phyloP scores from a whole-genome alignment of 1,140 invertebrate genomes.

The Trissolcus basalis region DNA sequence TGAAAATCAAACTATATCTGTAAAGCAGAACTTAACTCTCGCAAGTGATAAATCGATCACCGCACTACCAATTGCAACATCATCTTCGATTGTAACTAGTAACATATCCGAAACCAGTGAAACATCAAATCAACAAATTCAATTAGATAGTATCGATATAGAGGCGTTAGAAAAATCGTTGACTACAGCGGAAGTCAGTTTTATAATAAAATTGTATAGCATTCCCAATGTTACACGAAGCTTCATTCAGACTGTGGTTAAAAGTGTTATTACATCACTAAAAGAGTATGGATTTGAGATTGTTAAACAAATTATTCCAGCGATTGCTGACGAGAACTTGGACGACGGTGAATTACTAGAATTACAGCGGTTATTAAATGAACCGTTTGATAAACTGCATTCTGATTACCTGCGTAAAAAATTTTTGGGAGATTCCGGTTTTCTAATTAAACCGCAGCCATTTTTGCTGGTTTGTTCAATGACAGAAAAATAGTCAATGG shows the following conservation, averaged over 20 bases:
- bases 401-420: conserved; percentile 9
- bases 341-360: neutral
- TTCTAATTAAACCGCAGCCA: neutral
- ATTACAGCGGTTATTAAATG: conserved; percentile 1
- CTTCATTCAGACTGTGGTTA: conserved; percentile 1
- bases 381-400: conserved; percentile 3
- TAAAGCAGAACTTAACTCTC: neutral
- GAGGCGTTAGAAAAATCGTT: neutral
- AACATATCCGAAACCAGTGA: neutral
- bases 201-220: conserved; percentile 1
- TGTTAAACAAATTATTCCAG: conserved; percentile 8
- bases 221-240: conserved; percentile 1
- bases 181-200: neutral
- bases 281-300: neutral
- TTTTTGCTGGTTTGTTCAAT: neutral
- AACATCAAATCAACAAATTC: neutral
- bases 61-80: neutral
- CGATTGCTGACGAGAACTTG: neutral
- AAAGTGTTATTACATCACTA: neutral
- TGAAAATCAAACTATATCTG: neutral
- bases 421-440: conserved; percentile 3
- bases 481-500: neutral
- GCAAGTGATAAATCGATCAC: no score
- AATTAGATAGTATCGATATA: neutral
- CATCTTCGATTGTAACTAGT: no score